phyloP scores from a whole-genome alignment of 1,140 invertebrate genomes.

The Ceratitis capitata region DNA sequence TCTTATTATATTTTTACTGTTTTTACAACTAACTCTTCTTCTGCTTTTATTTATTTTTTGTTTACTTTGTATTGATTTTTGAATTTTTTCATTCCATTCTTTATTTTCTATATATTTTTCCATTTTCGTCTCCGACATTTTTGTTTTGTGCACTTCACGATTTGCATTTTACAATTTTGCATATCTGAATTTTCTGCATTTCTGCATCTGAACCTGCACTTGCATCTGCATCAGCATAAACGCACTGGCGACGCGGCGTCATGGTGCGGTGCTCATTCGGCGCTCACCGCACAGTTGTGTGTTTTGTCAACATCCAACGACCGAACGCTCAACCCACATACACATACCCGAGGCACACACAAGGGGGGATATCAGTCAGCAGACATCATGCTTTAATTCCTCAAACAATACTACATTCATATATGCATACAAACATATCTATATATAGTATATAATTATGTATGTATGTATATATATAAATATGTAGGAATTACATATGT shows the following conservation, averaged over 20 bases:
- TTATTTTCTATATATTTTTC: neutral
- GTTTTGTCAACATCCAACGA: constrained; percentile 18
- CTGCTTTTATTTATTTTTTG: neutral
- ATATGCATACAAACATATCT: no score
- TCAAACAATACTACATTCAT: neutral
- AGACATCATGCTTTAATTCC: neutral
- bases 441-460: neutral
- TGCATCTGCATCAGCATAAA: constrained; percentile 25
- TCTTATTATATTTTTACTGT: neutral
- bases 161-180: constrained; percentile 36
- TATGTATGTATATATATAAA: neutral
- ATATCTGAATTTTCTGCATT: constrained; percentile 26
- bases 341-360: neutral
- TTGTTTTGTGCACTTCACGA: constrained; percentile 27
- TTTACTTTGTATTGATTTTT: constrained; percentile 19
- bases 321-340: neutral
- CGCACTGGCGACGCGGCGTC: constrained; percentile 41
- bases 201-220: constrained; percentile 42
- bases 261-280: constrained; percentile 42
- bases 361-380: neutral
- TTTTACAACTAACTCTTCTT: neutral
- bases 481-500: neutral
- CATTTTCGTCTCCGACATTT: constrained; percentile 12
- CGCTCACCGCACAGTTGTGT: constrained; percentile 44
- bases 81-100: neutral